phyloP scores from a whole-genome alignment of 2,113 vertebrate species.

The Sialia sialis region DNA sequence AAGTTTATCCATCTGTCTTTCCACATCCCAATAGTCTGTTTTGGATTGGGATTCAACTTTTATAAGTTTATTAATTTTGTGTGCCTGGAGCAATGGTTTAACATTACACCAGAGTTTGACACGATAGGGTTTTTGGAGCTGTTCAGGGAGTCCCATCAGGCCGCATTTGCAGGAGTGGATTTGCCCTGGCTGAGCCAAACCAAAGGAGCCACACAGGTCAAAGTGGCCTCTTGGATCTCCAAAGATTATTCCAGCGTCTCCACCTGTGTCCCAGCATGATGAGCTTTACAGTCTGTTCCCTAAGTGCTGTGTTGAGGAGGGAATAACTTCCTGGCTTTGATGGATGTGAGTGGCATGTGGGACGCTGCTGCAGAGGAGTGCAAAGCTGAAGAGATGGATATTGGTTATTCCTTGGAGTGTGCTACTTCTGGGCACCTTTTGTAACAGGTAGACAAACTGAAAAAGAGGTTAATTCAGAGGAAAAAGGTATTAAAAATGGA shows the following conservation, averaged over 20 bases:
- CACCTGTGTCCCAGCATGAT: accelerated
- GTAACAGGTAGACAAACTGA: background rate
- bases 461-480: background rate
- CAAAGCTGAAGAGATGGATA: background rate
- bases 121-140: background rate
- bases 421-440: background rate
- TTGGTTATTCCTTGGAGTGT: background rate
- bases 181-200: background rate
- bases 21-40: background rate
- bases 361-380: background rate
- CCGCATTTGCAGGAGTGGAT: background rate
- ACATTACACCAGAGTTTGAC: background rate
- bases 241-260: background rate
- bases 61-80: background rate
- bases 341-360: background rate
- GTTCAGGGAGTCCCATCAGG: background rate
- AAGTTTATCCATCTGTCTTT: background rate
- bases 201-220: background rate
- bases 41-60: background rate
- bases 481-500: too few species aligned
- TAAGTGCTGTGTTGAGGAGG: background rate
- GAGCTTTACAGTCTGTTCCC: background rate
- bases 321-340: background rate
- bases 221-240: background rate
- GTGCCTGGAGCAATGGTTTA: background rate